Percentiles rank a stretch among this genome's conserved stretches.
phyloP scores from a whole-genome alignment of 2,888 invertebrate species.

The Thecophora atra region DNA sequence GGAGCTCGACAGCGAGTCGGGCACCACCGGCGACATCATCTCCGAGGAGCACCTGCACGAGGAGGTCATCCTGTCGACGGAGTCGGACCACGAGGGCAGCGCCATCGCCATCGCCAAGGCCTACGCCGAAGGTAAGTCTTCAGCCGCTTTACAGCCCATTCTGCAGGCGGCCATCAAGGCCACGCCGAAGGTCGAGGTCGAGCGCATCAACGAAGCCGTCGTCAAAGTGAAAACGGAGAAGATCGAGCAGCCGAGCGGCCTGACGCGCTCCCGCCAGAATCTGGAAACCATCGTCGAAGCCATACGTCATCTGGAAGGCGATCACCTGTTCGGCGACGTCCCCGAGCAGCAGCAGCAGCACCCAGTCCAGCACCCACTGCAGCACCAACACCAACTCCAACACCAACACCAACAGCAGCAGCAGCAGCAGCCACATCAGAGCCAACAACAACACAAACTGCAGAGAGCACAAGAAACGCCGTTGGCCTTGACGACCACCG shows the following conservation, averaged over 20 bases:
- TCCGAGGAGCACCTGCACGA: constrained; percentile 65
- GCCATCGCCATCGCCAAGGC: constrained; percentile 61
- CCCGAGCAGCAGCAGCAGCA: constrained; percentile 58
- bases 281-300: constrained; percentile 98
- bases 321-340: constrained; percentile 88
- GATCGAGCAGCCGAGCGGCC: constrained; percentile 56
- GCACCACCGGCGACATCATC: constrained; percentile 57
- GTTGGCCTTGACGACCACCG: constrained; percentile 58
- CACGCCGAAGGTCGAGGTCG: constrained; percentile 83
- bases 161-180: constrained; percentile 88
- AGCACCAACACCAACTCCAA: too few species aligned
- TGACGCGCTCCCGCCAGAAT: constrained; percentile 86
- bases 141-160: constrained; percentile 71
- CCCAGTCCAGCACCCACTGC: constrained; percentile 51
- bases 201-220: constrained; percentile 71
- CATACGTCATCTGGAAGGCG: constrained; percentile 96
- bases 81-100: constrained; percentile 60
- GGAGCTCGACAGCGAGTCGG: constrained; percentile 60
- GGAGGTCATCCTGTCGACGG: constrained; percentile 65
- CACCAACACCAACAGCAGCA: constrained; percentile 53
- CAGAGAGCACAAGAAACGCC: constrained; percentile 62
- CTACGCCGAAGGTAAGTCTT: constrained; percentile 60
- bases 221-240: constrained; percentile 63
- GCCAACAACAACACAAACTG: too few species aligned
- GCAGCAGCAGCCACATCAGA: too few species aligned